These are phyloP conservation scores for Austrolebias charrua DNA, from an alignment of 2,797 vertebrate species.

Conservation along the genomic window DNA sequence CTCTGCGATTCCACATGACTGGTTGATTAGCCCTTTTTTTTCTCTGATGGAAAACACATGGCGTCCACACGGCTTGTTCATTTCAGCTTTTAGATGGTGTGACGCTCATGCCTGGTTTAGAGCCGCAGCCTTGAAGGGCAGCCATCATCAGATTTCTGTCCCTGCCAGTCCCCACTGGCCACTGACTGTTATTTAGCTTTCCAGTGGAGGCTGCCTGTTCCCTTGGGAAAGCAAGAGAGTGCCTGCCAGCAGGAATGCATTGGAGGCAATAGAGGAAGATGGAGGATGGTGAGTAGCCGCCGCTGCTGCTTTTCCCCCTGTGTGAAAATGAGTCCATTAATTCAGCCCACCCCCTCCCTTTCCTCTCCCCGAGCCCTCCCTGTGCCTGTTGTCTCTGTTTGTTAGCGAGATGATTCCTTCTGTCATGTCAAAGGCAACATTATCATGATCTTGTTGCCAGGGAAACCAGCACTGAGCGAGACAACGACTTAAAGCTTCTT, in stretches of 20 bases:
- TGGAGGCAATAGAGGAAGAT: conserved; percentile 71
- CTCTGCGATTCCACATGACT: conserved; percentile 69
- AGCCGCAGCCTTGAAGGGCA: conserved; percentile 62
- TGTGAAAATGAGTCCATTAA: conserved; percentile 82
- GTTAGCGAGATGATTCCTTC: conserved; percentile 84
- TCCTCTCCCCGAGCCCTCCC: conserved; percentile 60
- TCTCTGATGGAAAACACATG: conserved; percentile 75
- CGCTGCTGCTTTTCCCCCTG: conserved; percentile 58
- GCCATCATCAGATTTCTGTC: conserved; percentile 66
- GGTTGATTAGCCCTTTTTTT: conserved; percentile 62
- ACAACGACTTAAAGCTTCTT: conserved; percentile 74
- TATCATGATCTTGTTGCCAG: conserved; percentile 84
- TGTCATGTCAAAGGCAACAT: conserved; percentile 85
- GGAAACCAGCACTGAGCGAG: conserved; percentile 76
- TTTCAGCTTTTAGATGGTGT: conserved; percentile 57
- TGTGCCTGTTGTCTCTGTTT: conserved; percentile 82
- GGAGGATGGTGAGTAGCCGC: conserved; percentile 73
- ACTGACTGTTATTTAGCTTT: conserved; percentile 75
- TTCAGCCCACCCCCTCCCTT: conserved; percentile 62
- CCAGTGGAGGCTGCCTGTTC: conserved; percentile 67
- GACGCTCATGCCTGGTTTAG: conserved; percentile 46
- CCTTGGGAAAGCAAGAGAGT: conserved; percentile 68
- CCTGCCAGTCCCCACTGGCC: conserved; percentile 54
- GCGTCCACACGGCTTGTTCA: conserved; percentile 55
- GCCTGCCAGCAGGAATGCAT: conserved; percentile 75